Evolutionary conservation across 2,113 vertebrate species (phyloP), one percentile per base, ranked within the genome.

Genomic region (Pachyramphus minor): DNA sequence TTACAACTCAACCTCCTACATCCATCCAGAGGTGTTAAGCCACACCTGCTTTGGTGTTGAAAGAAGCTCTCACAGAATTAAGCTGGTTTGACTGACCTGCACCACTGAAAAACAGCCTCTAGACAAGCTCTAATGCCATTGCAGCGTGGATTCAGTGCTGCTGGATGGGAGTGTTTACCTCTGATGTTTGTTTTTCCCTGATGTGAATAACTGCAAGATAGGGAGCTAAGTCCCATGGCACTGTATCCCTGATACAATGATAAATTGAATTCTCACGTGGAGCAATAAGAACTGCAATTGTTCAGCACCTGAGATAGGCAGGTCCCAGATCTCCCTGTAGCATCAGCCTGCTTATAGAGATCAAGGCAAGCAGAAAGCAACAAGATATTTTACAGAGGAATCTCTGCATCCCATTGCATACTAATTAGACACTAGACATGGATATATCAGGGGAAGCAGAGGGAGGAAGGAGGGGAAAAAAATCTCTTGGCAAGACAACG

Each of bases 401-500:
- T 76, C 91, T 95, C 95, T 87, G 93, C 91, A 93, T 93, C 96
- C 93, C 88, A 50, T 64, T 55, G 94, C 96, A 97, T 98, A 94
- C 97, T 97, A 96, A 98, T 97, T 91, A 98, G 96, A 76, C 97
- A 73, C 95, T 81, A 95, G 97, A 64, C 96, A 97, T 37, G 94
- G 96, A 97, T 94, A 86, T 96, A 97, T 93, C 90, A 87, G 89
- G 94, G 89, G 92, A 23, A 88, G 69, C 52, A 91, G 85, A 92
- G 92, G 85, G 93, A 93, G 78, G 81, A 94, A 96, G 84, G 81
- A 96, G 87, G 72, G 60, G 7, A 44, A 91, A 96, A 97, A 95
- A 96, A 84, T 97, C 95, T 97, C 96, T 97, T 98, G 97, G 97
- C 96, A 98, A 96, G 91, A 98, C 93, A 96, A 89, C 25, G 20